These are phyloP conservation scores for Bellardia bayeri DNA, from an alignment of 2,888 invertebrate genomes.

Conservation along the genomic window DNA sequence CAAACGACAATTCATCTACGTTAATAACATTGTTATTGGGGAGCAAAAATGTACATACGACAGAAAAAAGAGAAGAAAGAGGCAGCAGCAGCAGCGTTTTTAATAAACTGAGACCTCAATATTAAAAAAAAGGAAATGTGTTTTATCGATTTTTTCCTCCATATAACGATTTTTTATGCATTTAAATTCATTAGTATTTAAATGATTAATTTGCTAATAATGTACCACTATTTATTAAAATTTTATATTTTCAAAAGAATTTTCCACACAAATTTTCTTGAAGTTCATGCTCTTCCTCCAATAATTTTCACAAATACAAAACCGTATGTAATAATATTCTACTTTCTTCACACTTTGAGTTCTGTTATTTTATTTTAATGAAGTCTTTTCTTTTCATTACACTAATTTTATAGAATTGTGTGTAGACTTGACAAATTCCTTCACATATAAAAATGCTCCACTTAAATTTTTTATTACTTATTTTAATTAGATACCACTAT, in stretches of 20 bases:
- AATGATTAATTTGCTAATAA: constrained; percentile 3
- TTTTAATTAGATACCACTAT: constrained; percentile 12
- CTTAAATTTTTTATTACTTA: constrained; percentile 29
- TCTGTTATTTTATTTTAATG: constrained; percentile 38
- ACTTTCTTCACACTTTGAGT: constrained; percentile 56
- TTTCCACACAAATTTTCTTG: not conserved
- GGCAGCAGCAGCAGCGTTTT: constrained; percentile 19
- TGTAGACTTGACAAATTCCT: constrained; percentile 54
- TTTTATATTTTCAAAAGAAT: constrained; percentile 2
- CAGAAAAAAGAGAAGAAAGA: not conserved
- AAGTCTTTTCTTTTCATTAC: constrained; percentile 62
- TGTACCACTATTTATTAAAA: constrained; percentile 18
- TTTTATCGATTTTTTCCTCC: constrained; percentile 60
- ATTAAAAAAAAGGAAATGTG: constrained; percentile 50
- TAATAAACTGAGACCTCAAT: constrained; percentile 53
- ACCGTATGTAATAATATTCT: constrained; percentile 26
- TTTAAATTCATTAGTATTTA: constrained; percentile 10
- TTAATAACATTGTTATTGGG: constrained; percentile 58
- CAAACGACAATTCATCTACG: constrained; percentile 40
- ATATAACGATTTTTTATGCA: constrained; percentile 33
- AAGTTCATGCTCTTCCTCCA: constrained; percentile 44
- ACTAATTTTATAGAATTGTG: constrained; percentile 30
- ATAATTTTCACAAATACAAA: constrained; percentile 40
- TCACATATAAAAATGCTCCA: constrained; percentile 61
- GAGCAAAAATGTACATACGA: constrained; percentile 48